These are phyloP conservation scores for Agrochola lychnidis DNA, from an alignment of 2,888 invertebrate genomes.

Conservation along the genomic window DNA sequence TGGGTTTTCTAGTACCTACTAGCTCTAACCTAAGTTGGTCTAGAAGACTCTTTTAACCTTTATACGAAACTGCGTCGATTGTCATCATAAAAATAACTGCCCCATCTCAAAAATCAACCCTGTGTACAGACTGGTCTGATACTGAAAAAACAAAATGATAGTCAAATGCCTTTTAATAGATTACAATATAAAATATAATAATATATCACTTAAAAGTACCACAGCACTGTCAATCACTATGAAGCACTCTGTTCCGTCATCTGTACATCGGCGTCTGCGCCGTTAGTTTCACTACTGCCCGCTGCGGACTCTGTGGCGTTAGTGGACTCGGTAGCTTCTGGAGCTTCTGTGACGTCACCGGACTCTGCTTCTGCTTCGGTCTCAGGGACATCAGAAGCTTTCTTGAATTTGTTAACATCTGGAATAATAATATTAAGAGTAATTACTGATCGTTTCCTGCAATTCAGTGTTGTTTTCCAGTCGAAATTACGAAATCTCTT, in stretches of 20 bases:
- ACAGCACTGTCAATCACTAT: slow-evolving; percentile 34
- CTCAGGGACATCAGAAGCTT: slow-evolving; percentile 83
- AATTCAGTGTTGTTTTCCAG: neutral
- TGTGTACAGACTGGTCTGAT: neutral
- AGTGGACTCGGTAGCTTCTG: slow-evolving; percentile 49
- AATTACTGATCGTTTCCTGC: neutral
- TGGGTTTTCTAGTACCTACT: too few relatives aligned
- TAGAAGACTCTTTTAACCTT: too few relatives aligned
- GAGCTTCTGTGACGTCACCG: slow-evolving; percentile 56
- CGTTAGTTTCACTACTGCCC: slow-evolving; percentile 35
- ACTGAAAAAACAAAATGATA: slow-evolving; percentile 2
- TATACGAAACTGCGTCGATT: too few relatives aligned
- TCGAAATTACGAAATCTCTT: neutral
- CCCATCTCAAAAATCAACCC: too few relatives aligned
- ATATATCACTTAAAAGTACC: slow-evolving; percentile 52
- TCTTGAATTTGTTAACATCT: slow-evolving; percentile 94
- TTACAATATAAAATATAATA: slow-evolving; percentile 50
- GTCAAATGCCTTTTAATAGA: slow-evolving; percentile 51
- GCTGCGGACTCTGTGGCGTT: slow-evolving; percentile 11
- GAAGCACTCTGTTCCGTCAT: slow-evolving; percentile 48
- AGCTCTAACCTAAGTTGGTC: too few relatives aligned
- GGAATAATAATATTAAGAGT: slow-evolving; percentile 26
- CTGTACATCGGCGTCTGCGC: slow-evolving; percentile 27
- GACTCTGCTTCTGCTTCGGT: slow-evolving; percentile 51
- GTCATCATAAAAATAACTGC: too few relatives aligned